phyloP scores from a whole-genome alignment of 1,140 invertebrate species.

The Copidosoma floridanum region DNA sequence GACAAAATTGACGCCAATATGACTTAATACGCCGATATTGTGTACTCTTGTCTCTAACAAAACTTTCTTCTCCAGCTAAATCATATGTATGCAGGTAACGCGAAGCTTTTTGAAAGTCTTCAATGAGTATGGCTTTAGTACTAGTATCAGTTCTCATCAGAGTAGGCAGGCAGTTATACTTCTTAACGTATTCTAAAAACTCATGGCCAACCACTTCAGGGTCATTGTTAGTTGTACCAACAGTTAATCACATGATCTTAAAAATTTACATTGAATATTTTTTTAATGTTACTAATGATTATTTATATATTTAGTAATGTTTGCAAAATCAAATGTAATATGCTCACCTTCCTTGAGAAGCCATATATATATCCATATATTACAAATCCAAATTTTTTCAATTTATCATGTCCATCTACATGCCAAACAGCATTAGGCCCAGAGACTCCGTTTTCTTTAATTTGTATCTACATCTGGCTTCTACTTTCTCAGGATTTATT shows the following conservation, averaged over 20 bases:
- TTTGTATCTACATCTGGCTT: background rate
- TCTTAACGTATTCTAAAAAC: slow-evolving; percentile 30
- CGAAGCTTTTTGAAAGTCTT: slow-evolving; percentile 5
- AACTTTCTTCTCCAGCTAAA: slow-evolving; percentile 5
- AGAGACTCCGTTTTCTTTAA: slow-evolving; percentile 13
- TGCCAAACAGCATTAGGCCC: slow-evolving; percentile 42
- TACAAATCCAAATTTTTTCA: slow-evolving; percentile 39
- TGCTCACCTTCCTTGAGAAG: no score
- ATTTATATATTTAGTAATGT: no score
- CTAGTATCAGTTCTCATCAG: slow-evolving; percentile 11
- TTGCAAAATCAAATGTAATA: no score
- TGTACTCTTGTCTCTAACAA: slow-evolving; percentile 18
- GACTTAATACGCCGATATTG: slow-evolving; percentile 12
- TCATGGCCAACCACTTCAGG: slow-evolving; percentile 26
- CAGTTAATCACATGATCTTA: slow-evolving; percentile 37
- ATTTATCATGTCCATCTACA: slow-evolving; percentile 39
- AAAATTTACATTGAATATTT: no score
- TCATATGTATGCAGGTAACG: slow-evolving; percentile 6
- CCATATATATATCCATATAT: slow-evolving; percentile 24
- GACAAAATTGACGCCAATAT: slow-evolving; percentile 4
- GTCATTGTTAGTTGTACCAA: slow-evolving; percentile 32
- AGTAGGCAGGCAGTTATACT: slow-evolving; percentile 11
- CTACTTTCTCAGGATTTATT: slow-evolving; percentile 11
- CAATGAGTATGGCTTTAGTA: slow-evolving; percentile 5
- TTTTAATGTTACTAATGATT: no score